Percentiles rank a stretch among this genome's conserved stretches.
Conservation (phyloP, 2,888 invertebrate species). For the Torymus aiolomorphi region DNA sequence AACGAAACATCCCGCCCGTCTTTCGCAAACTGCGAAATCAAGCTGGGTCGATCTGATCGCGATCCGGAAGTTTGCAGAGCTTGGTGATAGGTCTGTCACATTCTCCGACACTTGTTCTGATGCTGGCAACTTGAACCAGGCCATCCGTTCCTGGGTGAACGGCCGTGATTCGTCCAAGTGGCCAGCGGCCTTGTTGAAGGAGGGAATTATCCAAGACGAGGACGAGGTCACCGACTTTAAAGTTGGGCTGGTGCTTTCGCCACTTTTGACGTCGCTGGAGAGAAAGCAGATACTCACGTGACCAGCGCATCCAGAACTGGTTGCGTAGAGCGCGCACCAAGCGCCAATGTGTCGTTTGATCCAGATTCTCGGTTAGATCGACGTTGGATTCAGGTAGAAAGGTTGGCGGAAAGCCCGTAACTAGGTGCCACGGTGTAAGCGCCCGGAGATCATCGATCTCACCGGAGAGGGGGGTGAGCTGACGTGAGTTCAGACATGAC, state of each 20-base stretch:
- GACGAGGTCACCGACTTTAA: background rate
- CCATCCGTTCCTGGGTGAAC: too few species aligned
- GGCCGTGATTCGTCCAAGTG: too few species aligned
- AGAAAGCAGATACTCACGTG: background rate
- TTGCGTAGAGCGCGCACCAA: background rate
- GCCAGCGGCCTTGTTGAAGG: too few species aligned
- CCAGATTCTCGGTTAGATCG: background rate
- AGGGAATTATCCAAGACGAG: background rate
- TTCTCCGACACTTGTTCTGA: too few species aligned
- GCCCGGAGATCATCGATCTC: background rate
- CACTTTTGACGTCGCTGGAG: background rate
- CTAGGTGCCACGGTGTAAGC: background rate
- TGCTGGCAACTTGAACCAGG: too few species aligned
- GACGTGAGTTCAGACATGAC: background rate
- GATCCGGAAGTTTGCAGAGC: constrained; percentile 3
- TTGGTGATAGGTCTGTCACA: background rate
- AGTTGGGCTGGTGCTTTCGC: background rate
- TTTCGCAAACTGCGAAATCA: too few species aligned
- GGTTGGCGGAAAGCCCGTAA: background rate
- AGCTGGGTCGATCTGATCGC: too few species aligned
- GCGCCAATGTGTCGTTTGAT: background rate
- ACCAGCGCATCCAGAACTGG: background rate
- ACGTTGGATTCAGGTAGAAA: background rate
- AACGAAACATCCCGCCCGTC: too few species aligned
- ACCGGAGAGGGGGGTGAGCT: background rate